Conservation (phyloP, 2,888 invertebrate genomes). For the Campopleginae sp. region DNA sequence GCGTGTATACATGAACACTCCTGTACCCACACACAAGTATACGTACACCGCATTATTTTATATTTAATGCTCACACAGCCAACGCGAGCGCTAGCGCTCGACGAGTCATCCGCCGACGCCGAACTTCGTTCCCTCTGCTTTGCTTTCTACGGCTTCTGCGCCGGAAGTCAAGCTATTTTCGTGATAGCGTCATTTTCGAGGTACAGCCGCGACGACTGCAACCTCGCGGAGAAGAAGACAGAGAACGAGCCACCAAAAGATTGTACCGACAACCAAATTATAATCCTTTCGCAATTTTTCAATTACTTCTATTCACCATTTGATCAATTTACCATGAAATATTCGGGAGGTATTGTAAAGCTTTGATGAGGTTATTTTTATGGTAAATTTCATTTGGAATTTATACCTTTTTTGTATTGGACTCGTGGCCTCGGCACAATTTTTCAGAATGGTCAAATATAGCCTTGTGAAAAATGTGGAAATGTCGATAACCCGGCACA, state of each 20-base stretch:
- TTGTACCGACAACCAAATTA: conserved; percentile 40
- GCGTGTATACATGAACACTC: neutral
- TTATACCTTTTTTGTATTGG: neutral
- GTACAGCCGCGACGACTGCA: conserved; percentile 31
- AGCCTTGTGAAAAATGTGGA: neutral
- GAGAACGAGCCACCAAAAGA: neutral
- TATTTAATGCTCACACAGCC: conserved; percentile 33
- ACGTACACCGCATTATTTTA: conserved; percentile 11
- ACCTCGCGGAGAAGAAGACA: conserved; percentile 3
- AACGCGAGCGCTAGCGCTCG: conserved; percentile 43
- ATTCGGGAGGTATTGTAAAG: no score
- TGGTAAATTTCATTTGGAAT: neutral
- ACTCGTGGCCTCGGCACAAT: conserved; percentile 1
- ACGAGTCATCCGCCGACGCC: conserved; percentile 57
- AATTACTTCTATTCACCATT: neutral
- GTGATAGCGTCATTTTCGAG: conserved; percentile 61
- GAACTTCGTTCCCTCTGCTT: conserved; percentile 49
- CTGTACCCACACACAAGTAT: neutral
- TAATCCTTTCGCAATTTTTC: neutral
- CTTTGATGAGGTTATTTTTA: neutral
- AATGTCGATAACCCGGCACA: conserved; percentile 6
- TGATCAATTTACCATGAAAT: neutral
- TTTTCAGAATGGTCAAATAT: neutral
- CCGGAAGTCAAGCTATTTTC: conserved; percentile 68
- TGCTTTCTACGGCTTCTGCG: conserved; percentile 61